Conservation (phyloP, 1,140 invertebrate species). For the Saccostrea echinata region DNA sequence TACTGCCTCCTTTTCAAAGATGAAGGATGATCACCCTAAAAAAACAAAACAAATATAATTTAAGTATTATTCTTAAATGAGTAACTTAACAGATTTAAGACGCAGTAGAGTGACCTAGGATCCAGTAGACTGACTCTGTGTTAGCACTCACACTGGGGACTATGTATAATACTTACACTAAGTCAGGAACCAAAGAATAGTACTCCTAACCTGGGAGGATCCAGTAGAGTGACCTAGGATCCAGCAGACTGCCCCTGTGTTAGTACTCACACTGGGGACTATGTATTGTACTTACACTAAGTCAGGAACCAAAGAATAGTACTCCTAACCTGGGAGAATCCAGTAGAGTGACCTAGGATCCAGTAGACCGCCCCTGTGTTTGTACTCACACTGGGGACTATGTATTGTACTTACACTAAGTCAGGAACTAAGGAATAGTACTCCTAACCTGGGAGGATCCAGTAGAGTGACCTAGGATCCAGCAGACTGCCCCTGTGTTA, state of each 20-base stretch:
- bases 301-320: no score
- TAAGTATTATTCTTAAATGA: neutral
- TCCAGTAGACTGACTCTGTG: neutral
- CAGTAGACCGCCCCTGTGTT: no score
- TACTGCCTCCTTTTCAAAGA: neutral
- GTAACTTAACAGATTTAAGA: neutral
- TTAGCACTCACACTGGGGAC: neutral
- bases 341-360: no score
- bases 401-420: no score
- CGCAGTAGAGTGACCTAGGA: constrained; percentile 30
- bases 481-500: no score
- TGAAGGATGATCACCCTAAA: constrained; percentile 29
- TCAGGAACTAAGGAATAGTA: no score
- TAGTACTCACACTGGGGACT: no score
- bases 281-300: no score
- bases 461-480: no score
- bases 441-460: no score
- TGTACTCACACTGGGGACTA: no score
- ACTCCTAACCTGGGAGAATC: no score
- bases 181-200: neutral
- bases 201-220: neutral
- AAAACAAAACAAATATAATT: neutral
- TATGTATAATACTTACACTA: neutral
- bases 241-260: neutral
- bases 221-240: constrained; percentile 26